These are phyloP conservation scores for Halictus ligatus DNA, from an alignment of 2,888 invertebrate genomes.

Conservation along the genomic window DNA sequence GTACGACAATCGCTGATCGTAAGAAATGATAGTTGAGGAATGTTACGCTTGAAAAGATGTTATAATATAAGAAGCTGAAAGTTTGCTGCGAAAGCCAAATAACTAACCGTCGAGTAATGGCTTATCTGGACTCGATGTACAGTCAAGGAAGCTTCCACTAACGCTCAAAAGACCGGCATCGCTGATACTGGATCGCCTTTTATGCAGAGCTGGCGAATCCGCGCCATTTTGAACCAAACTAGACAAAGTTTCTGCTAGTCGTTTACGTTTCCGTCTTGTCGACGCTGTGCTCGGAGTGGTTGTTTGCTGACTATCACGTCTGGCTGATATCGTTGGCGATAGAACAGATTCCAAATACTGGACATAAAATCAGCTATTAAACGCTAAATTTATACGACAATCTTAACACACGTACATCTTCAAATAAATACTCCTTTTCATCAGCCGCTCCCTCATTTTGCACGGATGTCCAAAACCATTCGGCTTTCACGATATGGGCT, in stretches of 20 bases:
- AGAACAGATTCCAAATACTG: conserved; percentile 85
- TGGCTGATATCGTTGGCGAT: conserved; percentile 84
- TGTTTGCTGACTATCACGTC: conserved; percentile 86
- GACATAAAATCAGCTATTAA: conserved; percentile 47
- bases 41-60: not conserved
- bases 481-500: conserved; percentile 93
- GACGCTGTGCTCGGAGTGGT: conserved; percentile 85
- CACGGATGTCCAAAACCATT: conserved; percentile 99
- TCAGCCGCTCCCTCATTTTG: conserved; percentile 97
- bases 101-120: conserved; percentile 81
- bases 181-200: conserved; percentile 94
- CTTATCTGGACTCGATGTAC: conserved; percentile 93
- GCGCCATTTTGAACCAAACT: conserved; percentile 86
- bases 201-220: conserved; percentile 87
- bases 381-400: conserved; percentile 12
- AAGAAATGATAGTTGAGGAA: not conserved
- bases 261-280: conserved; percentile 92
- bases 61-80: conserved; percentile 1
- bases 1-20: not conserved
- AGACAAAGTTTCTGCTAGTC: conserved; percentile 88
- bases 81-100: not conserved
- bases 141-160: conserved; percentile 95
- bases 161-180: conserved; percentile 94
- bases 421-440: conserved; percentile 95
- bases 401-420: conserved; percentile 88